Percentiles rank a stretch among this genome's conserved stretches.
These are phyloP conservation scores for Phania funesta DNA, from an alignment of 2,888 invertebrate genomes.

Conservation along the genomic window DNA sequence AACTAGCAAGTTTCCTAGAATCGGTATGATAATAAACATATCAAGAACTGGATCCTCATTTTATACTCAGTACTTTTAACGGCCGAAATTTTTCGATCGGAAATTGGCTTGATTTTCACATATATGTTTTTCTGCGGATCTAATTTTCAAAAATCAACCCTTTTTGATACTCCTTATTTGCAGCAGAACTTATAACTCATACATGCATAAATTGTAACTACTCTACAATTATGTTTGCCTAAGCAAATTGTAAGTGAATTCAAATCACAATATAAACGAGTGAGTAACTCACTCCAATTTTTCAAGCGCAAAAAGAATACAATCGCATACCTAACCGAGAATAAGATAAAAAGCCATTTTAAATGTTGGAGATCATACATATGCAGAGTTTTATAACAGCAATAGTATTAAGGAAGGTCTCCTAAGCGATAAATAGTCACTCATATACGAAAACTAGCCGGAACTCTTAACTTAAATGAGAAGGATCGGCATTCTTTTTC, in stretches of 20 bases:
- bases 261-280: conserved; percentile 47
- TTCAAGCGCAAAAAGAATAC: conserved; percentile 12
- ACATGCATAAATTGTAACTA: conserved; percentile 65
- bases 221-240: conserved; percentile 66
- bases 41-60: too few relatives aligned
- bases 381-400: not conserved
- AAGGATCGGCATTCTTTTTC: too few relatives aligned
- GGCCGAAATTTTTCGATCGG: too few relatives aligned
- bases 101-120: too few relatives aligned
- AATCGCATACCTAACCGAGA: not conserved
- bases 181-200: conserved; percentile 59
- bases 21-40: too few relatives aligned
- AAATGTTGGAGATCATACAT: conserved; percentile 32
- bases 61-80: too few relatives aligned
- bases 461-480: too few relatives aligned
- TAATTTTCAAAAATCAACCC: conserved; percentile 60
- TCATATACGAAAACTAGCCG: too few relatives aligned
- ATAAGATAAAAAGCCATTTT: not conserved
- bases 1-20: too few relatives aligned
- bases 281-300: conserved; percentile 45
- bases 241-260: conserved; percentile 63
- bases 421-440: not conserved
- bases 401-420: conserved; percentile 21
- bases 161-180: too few relatives aligned
- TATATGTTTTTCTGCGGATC: conserved; percentile 59